Base-by-base conservation (phyloP, 2,113 vertebrate genomes). In the Myrmecophaga tridactyla region DNA sequence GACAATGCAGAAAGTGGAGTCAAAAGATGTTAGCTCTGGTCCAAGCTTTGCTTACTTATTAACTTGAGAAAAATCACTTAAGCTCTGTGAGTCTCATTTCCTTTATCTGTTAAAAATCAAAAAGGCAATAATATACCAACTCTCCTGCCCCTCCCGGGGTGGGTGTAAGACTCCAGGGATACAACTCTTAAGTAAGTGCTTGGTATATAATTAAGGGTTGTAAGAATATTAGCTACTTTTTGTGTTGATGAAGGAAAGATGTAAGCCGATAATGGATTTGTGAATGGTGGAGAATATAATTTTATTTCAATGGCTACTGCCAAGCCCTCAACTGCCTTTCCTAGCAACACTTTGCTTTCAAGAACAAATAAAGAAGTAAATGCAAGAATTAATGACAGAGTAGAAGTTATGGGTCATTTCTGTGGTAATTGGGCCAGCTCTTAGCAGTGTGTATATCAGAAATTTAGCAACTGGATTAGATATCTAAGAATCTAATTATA, bases 371-470 rank as follows among this genome's bases (percentile, higher is more conserved):
- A 89, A 93, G 41, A 78, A 23, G 86, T 95, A 96, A 97, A 97
- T 96, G 78, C 87, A 97, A 97, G 96, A 97, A 98, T 94, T 96
- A 92, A 67, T 81, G 84, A 92, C 43, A 84, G n/a, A 69, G 75
- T 72, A 83, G 89, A 87, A 97, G 82, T 82, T 94, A 92, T 15
- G 4, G 90, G 97, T 46, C 29, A 77, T 41, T 81, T 91, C 60
- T 97, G 85, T 96, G 78, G 63, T 96, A 95, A 97, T 80, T 97
- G 96, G 90, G 84, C 14, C 95, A 95, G 95, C 75, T 91, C 94
- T 94, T 86, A 96, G 94, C 86, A 96, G 27, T n/a, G 62, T 62
- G 62, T 60, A 95, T 67, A 83, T 76, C 51, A 53, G 78, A 86
- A 94, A 87, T 46, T 65, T 53, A 93, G 73, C 58, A 70, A 29